A percentile compares a stretch with the other conserved stretches of the same genome.
Conservation (phyloP, 1,140 invertebrate species). For the Drosophila sulfurigaster region DNA sequence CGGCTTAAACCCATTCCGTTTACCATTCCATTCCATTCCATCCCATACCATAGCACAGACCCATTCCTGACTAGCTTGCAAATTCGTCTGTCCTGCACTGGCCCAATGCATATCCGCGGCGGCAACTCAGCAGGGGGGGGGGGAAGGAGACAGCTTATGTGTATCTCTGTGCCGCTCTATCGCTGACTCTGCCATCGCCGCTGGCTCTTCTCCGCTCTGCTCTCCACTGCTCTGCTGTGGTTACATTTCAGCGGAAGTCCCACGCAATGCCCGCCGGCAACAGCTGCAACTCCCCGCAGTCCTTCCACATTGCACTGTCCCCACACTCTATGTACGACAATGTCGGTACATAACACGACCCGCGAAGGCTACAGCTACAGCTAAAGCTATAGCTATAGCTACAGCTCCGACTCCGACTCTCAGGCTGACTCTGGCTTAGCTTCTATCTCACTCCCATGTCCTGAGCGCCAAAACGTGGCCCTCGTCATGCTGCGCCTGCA, state of each 20-base stretch:
- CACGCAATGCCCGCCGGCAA: conserved; percentile 77
- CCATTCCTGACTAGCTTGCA: conserved; percentile 43
- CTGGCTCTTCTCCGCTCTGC: conserved; percentile 21
- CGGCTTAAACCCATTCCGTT: conserved; percentile 22
- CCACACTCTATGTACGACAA: conserved; percentile 72
- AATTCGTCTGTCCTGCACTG: conserved; percentile 34
- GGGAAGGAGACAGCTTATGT: conserved; percentile 16
- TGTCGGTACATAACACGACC: conserved; percentile 79
- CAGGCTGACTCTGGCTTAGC: conserved; percentile 6
- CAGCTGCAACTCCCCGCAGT: conserved; percentile 63
- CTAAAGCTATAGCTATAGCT: conserved; percentile 21
- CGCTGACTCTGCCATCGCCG: conserved; percentile 39
- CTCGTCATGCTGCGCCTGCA: conserved; percentile 80
- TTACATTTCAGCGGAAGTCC: conserved; percentile 82
- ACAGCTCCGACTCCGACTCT: conserved; percentile 27
- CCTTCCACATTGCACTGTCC: conserved; percentile 3
- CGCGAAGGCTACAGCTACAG: conserved; percentile 43
- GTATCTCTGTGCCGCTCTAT: conserved; percentile 20
- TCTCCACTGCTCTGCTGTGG: conserved; percentile 55
- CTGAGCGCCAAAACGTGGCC: conserved; percentile 61
- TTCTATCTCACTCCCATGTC: conserved; percentile 29
- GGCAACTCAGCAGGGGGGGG: no score
- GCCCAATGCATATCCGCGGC: conserved; percentile 29
- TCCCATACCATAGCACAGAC: conserved; percentile 13
- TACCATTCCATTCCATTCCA: conserved; percentile 3